Evolutionary conservation across 2,797 vertebrate genomes (phyloP), one percentile per base, ranked within the genome.

Genomic region (Amblyraja radiata): DNA sequence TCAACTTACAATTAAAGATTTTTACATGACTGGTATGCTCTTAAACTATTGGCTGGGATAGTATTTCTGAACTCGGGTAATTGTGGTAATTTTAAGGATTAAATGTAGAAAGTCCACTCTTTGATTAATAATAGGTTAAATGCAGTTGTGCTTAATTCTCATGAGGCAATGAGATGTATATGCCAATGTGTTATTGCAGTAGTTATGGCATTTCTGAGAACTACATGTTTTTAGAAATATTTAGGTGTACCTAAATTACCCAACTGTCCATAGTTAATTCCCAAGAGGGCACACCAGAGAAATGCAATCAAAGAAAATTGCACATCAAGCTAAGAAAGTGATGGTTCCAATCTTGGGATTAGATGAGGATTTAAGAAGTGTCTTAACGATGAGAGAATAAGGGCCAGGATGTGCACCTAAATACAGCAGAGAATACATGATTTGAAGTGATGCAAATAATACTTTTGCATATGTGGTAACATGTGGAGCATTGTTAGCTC

Each of bases 1-100:
- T 94, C 99, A 99, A 94, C 95, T 99, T 88, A 96, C 98, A 84
- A 98, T 97, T 93, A 99, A 98, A 96, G 99, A 99, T 95, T 99
- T 99, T 94, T 99, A 99, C 94, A 99, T 99, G 99, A 99, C 99
- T 95, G 99, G 99, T 98, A 95, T 63, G 94, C 16, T 28, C 25
- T 11, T 76, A 14, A 21, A 46, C 74, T 74, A 92, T 28, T 74
- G 71, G 54, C 14, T 76, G 71, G 23, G 39, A 58, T 9, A 76
- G 16, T n/a, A 14, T 36, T 88, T 88, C 14, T 28, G 61, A 68
- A 65, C 84, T 18, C 32, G 2, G n/a, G 2, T 32, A 21, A 32
- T 68, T 36, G n/a, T 88, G 61, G 7, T 88, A 32, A 21, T 21
- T 21, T 46, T 68, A 63, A 63, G 28, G 28, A 86, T 86, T n/a